Evolutionary conservation across 2,888 invertebrate genomes (phyloP), one percentile per base, ranked within the genome.

Genomic region (Tipula helvola): DNA sequence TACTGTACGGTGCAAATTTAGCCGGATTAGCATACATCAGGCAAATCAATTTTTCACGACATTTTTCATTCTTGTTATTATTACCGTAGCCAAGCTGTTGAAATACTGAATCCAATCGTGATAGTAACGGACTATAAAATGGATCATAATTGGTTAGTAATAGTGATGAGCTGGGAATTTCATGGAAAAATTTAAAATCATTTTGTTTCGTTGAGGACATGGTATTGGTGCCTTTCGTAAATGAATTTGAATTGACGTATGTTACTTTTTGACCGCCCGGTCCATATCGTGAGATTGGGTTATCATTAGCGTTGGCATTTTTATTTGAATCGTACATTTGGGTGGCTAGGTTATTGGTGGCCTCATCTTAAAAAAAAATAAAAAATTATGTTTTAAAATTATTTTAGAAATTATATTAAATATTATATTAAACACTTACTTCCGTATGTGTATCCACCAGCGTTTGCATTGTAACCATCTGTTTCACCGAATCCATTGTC

Each of bases 21-120:
- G 96, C 96, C 0, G 97, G 97, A 90, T 95, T 96, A 85, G 95
- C 94, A 91, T 97, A 97, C 96, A 97, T 97, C 88, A 96, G 93
- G 89, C 97, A 97, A 41, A 97, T 95, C 5, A 97, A 93, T 89
- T 96, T 94, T 90, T 97, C 97, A 13, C 97, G 92, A 89, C 97
- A 97, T 0, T 93, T 91, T 91, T 96, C 94, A 28, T 71, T 71
- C 88, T 94, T 93, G 88, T 94, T 93, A 5, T 92, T 89, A 1
- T 94, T 93, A 1, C 93, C 93, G 28, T 95, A 92, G 57, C 96
- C 96, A 88, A 95, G 90, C 90, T 94, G 94, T 85, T 95, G 95
- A 91, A 97, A 97, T 84, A 97, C 96, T 0, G 96, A 95, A 89
- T 97, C 97, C 87, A 97, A 93, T 16, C 97, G 93, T 0, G 97